phyloP scores from a whole-genome alignment of 1,140 invertebrate species.

The Caenorhabditis brenneri region DNA sequence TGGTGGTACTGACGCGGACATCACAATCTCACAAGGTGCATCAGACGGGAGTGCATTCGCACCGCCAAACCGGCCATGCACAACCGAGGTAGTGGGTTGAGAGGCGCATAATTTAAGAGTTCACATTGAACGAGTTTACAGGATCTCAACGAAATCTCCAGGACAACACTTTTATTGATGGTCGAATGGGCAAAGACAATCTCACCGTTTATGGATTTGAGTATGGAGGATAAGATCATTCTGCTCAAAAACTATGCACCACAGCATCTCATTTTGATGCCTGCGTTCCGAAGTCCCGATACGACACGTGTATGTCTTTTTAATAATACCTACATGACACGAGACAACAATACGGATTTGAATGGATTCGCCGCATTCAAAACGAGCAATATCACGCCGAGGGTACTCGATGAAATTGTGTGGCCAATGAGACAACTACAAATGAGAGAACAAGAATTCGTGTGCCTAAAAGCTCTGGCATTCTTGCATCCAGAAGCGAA shows the following conservation, averaged over 20 bases:
- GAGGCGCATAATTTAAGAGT: background rate
- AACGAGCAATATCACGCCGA: conserved; percentile 57
- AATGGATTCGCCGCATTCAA: conserved; percentile 67
- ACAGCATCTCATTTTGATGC: conserved; percentile 70
- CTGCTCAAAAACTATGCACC: conserved; percentile 69
- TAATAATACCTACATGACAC: conserved; percentile 66
- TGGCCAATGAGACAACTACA: conserved; percentile 70
- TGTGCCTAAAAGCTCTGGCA: conserved; percentile 69
- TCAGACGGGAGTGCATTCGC: conserved; percentile 26
- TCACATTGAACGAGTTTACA: conserved; percentile 15
- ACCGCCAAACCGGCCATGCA: conserved; percentile 48
- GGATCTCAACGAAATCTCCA: conserved; percentile 68
- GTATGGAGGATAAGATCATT: conserved; percentile 65
- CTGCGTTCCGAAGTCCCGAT: conserved; percentile 66
- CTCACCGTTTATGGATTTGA: conserved; percentile 50
- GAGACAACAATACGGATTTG: conserved; percentile 58
- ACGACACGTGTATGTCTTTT: conserved; percentile 70
- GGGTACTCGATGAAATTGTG: conserved; percentile 69
- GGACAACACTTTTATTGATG: conserved; percentile 68
- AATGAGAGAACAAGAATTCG: conserved; percentile 70
- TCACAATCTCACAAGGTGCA: background rate
- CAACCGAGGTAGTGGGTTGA: conserved; percentile 29
- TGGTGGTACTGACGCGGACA: background rate
- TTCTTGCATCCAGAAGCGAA: conserved; percentile 71
- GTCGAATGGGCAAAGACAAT: conserved; percentile 69